phyloP scores from a whole-genome alignment of 1,140 invertebrate genomes.

The Drosophila pseudoobscura region DNA sequence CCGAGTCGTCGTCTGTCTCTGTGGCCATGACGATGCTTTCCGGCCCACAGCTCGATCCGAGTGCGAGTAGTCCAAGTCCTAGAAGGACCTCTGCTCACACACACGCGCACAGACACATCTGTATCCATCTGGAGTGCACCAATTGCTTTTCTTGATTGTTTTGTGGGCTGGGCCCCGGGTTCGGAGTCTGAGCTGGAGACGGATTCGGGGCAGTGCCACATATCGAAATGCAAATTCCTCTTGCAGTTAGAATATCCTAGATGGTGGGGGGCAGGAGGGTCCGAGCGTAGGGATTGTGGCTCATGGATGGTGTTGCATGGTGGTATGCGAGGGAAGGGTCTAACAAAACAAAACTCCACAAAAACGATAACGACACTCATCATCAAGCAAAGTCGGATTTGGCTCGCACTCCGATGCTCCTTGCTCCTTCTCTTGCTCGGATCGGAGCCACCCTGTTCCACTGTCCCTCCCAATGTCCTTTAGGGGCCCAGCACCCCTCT shows the following conservation, averaged over 20 bases:
- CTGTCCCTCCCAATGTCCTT: not conserved
- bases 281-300: not conserved
- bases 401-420: constrained; percentile 26
- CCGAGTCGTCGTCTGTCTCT: constrained; percentile 4
- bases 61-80: constrained; percentile 13
- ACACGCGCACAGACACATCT: not conserved
- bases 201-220: constrained; percentile 40
- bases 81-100: not conserved
- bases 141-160: constrained; percentile 81
- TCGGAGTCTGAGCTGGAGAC: too few relatives aligned
- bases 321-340: constrained; percentile 3
- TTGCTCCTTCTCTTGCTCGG: constrained; percentile 6
- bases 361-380: constrained; percentile 81
- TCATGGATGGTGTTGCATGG: not conserved
- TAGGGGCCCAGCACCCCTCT: not conserved
- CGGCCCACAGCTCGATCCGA: constrained; percentile 44
- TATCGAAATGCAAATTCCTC: constrained; percentile 79
- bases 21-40: constrained; percentile 53
- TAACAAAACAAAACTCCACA: constrained; percentile 71
- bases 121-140: constrained; percentile 34
- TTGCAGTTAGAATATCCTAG: constrained; percentile 67
- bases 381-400: constrained; percentile 80
- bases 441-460: not conserved
- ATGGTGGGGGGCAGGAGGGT: not conserved
- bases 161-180: constrained; percentile 44